Evolutionary conservation across 2,797 vertebrate species (phyloP), one percentile per base, ranked within the genome.

Genomic region (Thunnus albacares): DNA sequence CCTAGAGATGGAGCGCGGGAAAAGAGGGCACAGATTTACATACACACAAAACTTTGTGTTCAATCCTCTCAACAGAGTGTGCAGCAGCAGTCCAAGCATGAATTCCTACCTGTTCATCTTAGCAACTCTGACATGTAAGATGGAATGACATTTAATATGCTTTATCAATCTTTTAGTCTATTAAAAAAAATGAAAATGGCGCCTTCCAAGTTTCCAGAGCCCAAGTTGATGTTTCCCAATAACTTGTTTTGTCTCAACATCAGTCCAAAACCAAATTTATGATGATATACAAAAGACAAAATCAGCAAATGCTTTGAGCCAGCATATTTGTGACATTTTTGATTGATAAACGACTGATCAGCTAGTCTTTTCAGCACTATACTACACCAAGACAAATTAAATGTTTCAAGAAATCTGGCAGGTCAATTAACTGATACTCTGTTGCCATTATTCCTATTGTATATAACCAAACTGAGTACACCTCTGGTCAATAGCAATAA

Each of bases 61-160:
- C 41, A 73, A 5, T 75, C 52, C 49, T 57, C 52, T 81, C 80
- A 76, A 43, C 55, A 33, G 58, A 51, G 38, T 47, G 17, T 45
- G 52, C 43, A 41, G 13, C 61, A 9, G 17, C 59, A 38, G 55
- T 18, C 43, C 17, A 3, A 26, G 47, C 20, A 11, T 8, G 2
- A 62, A 1, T 14, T 41, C 33, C 11, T 49, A 33, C 20, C 33
- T 47, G 43, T 20, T 38, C 20, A 7, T 17, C 53, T 59, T 11
- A 3, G 2, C 9, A 13, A 73, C 53, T 35, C 15, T n/a, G 15
- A 63, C 66, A 77, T 17, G 26, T 33, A 14, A 20, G 17, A 57
- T 45, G 33, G 52, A 66, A 58, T 53, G 18, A 17, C 47, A 24
- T 24, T 69, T 35, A 9, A 9, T 35, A 35, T 9, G 1, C 33